phyloP scores from a whole-genome alignment of 2,888 invertebrate genomes.

The Ornithoptera alexandrae region DNA sequence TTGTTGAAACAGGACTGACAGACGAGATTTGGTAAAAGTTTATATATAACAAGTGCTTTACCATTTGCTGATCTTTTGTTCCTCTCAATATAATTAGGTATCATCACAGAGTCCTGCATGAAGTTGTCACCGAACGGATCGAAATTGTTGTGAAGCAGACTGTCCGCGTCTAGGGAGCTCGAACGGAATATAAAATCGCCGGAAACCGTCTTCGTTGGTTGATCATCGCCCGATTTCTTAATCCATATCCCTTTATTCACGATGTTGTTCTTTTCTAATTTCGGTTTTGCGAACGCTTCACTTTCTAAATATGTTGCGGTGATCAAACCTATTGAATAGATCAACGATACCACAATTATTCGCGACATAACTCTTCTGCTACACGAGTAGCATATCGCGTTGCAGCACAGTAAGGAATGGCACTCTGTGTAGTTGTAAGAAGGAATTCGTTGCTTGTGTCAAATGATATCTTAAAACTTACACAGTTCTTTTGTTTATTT shows the following conservation, averaged over 20 bases:
- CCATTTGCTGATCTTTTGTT: slow-evolving; percentile 50
- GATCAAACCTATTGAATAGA: slow-evolving; percentile 36
- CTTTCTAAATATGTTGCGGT: slow-evolving; percentile 39
- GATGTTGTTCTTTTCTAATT: slow-evolving; percentile 56
- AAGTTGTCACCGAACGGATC: slow-evolving; percentile 46
- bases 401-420: slow-evolving; percentile 39
- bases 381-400: slow-evolving; percentile 22
- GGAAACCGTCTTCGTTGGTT: slow-evolving; percentile 35
- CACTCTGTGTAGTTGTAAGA: slow-evolving; percentile 7
- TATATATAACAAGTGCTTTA: slow-evolving; percentile 44
- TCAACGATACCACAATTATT: slow-evolving; percentile 41
- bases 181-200: slow-evolving; percentile 57
- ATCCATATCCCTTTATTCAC: slow-evolving; percentile 65
- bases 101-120: slow-evolving; percentile 42
- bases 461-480: slow-evolving; percentile 38
- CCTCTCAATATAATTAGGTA: slow-evolving; percentile 51
- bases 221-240: slow-evolving; percentile 36
- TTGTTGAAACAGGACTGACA: slow-evolving; percentile 23
- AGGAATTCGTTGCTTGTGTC: slow-evolving; percentile 46
- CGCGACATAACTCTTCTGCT: slow-evolving; percentile 49
- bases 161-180: slow-evolving; percentile 56
- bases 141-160: slow-evolving; percentile 49
- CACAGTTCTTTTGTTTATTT: slow-evolving; percentile 31
- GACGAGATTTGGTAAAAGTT: slow-evolving; percentile 24
- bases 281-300: slow-evolving; percentile 44